Percentiles rank a stretch among this genome's conserved stretches.
Evolutionary conservation across 2,888 invertebrate genomes (phyloP).

Genomic region (Neoascia interrupta): DNA sequence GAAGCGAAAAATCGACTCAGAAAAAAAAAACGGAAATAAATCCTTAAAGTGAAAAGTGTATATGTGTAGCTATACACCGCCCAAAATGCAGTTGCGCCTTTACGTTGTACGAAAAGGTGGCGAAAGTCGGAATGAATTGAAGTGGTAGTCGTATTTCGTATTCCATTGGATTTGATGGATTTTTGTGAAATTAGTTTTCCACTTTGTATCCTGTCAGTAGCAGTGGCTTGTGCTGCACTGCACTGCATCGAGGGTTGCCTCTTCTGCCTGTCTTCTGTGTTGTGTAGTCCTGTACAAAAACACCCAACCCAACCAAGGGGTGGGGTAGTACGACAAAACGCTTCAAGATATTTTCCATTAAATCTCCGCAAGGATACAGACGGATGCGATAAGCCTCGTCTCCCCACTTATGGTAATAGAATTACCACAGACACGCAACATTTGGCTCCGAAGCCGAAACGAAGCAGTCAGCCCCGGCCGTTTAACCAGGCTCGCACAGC

Average conservation of each 20-base stretch:
- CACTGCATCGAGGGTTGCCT: not conserved
- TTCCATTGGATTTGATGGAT: slow-evolving; percentile 53
- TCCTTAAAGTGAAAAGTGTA: too few species aligned
- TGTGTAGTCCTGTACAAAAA: not conserved
- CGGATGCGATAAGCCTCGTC: not conserved
- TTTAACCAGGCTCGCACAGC: not conserved
- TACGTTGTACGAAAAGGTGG: too few species aligned
- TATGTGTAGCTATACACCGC: too few species aligned
- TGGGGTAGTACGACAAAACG: not conserved
- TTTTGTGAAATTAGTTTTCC: slow-evolving; percentile 76
- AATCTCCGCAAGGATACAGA: slow-evolving; percentile 23
- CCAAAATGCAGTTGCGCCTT: too few species aligned
- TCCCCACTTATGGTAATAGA: slow-evolving; percentile 22
- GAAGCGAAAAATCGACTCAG: too few species aligned
- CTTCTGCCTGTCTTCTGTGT: not conserved
- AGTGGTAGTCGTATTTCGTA: too few species aligned
- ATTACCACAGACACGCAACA: slow-evolving; percentile 51
- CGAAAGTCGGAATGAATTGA: too few species aligned
- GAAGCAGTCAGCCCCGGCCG: not conserved
- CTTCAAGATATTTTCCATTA: slow-evolving; percentile 52
- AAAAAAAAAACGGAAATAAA: too few species aligned
- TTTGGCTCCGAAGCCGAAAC: slow-evolving; percentile 34
- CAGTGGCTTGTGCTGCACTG: slow-evolving; percentile 39
- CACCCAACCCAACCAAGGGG: not conserved
- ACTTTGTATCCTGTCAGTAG: slow-evolving; percentile 76